Base-by-base conservation (phyloP, 1,140 invertebrate genomes). In the Sinella curviseta region DNA sequence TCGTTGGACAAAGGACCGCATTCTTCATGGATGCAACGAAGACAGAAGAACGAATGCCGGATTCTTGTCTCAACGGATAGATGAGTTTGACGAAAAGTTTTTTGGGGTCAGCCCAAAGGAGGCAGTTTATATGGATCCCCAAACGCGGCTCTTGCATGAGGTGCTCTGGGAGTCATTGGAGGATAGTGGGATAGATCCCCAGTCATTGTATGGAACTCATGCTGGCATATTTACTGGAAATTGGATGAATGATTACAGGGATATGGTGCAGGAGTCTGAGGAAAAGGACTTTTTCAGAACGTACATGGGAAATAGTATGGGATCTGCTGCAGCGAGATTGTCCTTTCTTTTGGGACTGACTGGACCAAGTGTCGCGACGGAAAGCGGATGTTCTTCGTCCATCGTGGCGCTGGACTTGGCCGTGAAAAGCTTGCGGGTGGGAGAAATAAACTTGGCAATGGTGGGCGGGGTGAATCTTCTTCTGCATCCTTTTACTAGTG, bases 51-150 rank as follows among this genome's bases (percentile, higher is more conserved):
- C 39, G 8, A 28, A 39, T 33, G 74, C 74, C 4, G 39, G 39
- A 2, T 76, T 48, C 28, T 30, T 76, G n/a, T 14, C 14, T 20
- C 4, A 12, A 33, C 1, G 35, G 0, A 26, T 78, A 4, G 77
- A 78, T 34, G 54, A 55, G 39, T 78, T 78, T 55, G 77, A 78
- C n/a, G 77, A 65, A 17, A 78, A 74, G 31, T 78, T 78, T 33
- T 78, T 78, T 57, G 73, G 73, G 12, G 70, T 74, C 31, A 55
- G 28, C 31, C 77, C 67, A 2, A 39, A 39, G 17, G 77, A 78
- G n/a, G 67, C 73, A 14, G 30, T 26, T 4, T 36, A 39, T 20
- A 74, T 78, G 35, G 77, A 78, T 35, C 77, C 77, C 0, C 77
- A 78, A 74, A 33, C 67, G 67, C 33, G 77, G 14, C 31, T 78